These are phyloP conservation scores for Brachionus rotundiformis DNA, from an alignment of 1,140 invertebrate genomes.

Conservation along the genomic window DNA sequence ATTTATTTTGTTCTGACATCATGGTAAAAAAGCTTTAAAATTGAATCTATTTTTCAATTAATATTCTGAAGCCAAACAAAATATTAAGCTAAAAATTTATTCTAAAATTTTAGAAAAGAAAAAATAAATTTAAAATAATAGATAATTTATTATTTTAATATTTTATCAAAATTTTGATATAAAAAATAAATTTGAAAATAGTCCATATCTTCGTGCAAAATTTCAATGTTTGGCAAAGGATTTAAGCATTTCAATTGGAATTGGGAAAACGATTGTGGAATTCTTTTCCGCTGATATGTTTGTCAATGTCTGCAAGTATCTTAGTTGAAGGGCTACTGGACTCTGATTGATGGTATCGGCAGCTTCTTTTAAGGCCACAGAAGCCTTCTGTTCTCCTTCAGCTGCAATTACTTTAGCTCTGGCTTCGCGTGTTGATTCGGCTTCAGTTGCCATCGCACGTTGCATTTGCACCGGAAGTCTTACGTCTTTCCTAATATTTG, in stretches of 20 bases:
- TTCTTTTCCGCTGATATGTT: conserved; percentile 95
- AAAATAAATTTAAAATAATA: too few relatives aligned
- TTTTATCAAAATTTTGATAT: too few relatives aligned
- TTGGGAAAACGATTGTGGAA: conserved; percentile 93
- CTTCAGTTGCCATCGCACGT: conserved; percentile 60
- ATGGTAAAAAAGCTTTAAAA: too few relatives aligned
- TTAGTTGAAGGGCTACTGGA: conserved; percentile 80
- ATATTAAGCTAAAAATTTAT: too few relatives aligned
- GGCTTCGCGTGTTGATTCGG: conserved; percentile 59
- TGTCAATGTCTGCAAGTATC: conserved; percentile 79
- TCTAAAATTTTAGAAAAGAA: too few relatives aligned
- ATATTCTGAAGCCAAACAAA: too few relatives aligned
- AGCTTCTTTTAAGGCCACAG: conserved; percentile 28
- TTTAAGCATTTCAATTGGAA: conserved; percentile 85
- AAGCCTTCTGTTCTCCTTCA: conserved; percentile 52
- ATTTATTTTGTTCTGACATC: too few relatives aligned
- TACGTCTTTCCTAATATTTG: conserved; percentile 55
- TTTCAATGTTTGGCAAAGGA: conserved; percentile 50
- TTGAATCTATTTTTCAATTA: too few relatives aligned
- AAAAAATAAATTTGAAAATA: too few relatives aligned
- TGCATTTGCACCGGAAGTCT: conserved; percentile 57
- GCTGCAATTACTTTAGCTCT: conserved; percentile 57
- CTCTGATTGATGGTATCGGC: conserved; percentile 53
- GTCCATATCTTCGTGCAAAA: too few relatives aligned
- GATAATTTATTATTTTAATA: too few relatives aligned